A percentile compares a stretch with the other conserved stretches of the same genome.
Evolutionary conservation across 2,888 invertebrate species (phyloP).

Genomic region (Corythucha ciliata): DNA sequence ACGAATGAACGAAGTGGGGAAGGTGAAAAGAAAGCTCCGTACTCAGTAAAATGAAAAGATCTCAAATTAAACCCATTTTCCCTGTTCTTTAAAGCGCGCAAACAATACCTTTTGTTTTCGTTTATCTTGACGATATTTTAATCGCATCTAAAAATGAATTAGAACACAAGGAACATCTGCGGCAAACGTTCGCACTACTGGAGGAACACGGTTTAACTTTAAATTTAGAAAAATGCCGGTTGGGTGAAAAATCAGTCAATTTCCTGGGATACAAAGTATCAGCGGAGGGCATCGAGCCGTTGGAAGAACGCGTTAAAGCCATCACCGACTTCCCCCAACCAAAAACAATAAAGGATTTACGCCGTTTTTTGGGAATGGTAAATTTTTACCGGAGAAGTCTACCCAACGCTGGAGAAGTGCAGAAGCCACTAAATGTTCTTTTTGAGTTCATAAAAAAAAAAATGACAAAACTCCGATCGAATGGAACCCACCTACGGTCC

Average conservation of each 20-base stretch:
- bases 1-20: no score
- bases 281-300: slow-evolving; percentile 16
- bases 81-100: no score
- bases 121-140: slow-evolving; percentile 34
- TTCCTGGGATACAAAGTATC: slow-evolving; percentile 23
- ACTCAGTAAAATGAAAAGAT: no score
- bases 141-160: slow-evolving; percentile 26
- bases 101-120: no score
- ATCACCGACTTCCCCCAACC: slow-evolving; percentile 30
- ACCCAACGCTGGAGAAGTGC: slow-evolving; percentile 38
- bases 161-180: not conserved
- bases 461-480: slow-evolving; percentile 18
- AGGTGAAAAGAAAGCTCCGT: no score
- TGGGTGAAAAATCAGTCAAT: slow-evolving; percentile 10
- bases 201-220: slow-evolving; percentile 27
- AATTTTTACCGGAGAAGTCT: slow-evolving; percentile 40
- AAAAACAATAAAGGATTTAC: slow-evolving; percentile 35
- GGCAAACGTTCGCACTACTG: not conserved
- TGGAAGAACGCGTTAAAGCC: slow-evolving; percentile 9
- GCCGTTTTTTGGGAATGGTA: slow-evolving; percentile 38
- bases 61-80: no score
- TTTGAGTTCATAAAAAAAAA: slow-evolving; percentile 12
- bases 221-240: slow-evolving; percentile 32
- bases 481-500: slow-evolving; percentile 25
- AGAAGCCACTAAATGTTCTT: slow-evolving; percentile 16